Conservation (phyloP, 2,888 invertebrate genomes). For the Mesochorus sp. region DNA sequence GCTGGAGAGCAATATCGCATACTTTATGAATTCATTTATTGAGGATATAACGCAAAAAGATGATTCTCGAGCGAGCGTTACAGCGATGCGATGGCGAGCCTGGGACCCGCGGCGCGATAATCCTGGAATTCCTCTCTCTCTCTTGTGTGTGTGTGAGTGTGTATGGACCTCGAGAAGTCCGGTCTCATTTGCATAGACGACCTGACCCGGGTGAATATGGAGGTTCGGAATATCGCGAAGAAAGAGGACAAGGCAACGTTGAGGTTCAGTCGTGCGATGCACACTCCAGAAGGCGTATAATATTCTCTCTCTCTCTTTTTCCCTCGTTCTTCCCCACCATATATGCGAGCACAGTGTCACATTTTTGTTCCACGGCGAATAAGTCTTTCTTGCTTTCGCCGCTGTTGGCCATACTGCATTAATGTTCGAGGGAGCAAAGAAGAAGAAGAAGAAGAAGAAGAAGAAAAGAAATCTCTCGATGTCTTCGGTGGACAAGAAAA, state of each 20-base stretch:
- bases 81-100: slow-evolving; percentile 40
- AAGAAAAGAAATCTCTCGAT: no score
- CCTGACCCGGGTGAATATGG: slow-evolving; percentile 68
- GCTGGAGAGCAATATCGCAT: no score
- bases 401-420: slow-evolving; percentile 18
- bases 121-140: slow-evolving; percentile 70
- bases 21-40: slow-evolving; percentile 58
- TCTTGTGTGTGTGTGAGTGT: not conserved
- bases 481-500: slow-evolving; percentile 15
- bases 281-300: not conserved
- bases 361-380: slow-evolving; percentile 44
- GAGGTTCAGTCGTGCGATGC: slow-evolving; percentile 29
- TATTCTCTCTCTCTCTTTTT: not conserved
- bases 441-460: no score
- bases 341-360: slow-evolving; percentile 26
- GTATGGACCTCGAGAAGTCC: slow-evolving; percentile 48
- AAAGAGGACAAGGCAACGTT: slow-evolving; percentile 37
- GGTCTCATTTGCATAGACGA: slow-evolving; percentile 74
- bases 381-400: slow-evolving; percentile 39
- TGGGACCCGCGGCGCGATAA: slow-evolving; percentile 58
- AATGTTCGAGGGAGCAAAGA: not conserved
- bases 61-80: not conserved
- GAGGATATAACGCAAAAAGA: slow-evolving; percentile 47
- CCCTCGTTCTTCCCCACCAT: no score
- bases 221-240: slow-evolving; percentile 55